phyloP scores from a whole-genome alignment of 2,113 vertebrate species.

The Copsychus sechellarum region DNA sequence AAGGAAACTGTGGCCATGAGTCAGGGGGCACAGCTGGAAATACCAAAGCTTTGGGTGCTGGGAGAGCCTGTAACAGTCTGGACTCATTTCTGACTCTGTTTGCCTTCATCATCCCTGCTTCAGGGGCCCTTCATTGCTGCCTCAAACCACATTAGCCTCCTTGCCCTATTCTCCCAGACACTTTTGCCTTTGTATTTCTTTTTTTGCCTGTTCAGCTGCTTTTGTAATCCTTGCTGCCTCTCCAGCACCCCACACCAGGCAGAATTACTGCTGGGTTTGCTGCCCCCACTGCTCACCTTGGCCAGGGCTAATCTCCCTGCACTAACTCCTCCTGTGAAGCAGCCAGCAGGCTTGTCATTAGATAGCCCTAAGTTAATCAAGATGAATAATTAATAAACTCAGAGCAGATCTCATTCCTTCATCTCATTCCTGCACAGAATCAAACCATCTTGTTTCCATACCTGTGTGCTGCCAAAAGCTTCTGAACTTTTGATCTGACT shows the following conservation, averaged over 20 bases:
- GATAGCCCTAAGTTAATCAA: neutral
- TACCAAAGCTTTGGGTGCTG: neutral
- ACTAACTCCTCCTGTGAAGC: neutral
- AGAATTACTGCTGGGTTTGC: neutral
- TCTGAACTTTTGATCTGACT: neutral
- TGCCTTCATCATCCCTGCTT: neutral
- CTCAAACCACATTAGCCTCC: neutral
- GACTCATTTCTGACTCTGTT: neutral
- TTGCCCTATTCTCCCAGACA: neutral
- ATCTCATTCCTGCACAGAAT: neutral
- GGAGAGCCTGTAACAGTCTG: neutral
- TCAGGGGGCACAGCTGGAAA: fast-evolving
- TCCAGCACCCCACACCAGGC: neutral
- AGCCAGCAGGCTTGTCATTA: neutral
- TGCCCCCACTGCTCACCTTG: neutral
- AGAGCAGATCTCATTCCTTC: neutral
- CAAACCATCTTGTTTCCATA: neutral
- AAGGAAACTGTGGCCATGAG: neutral
- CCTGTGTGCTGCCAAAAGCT: neutral
- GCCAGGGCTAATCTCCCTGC: neutral
- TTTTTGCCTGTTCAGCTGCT: neutral
- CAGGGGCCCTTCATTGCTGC: neutral
- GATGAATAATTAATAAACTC: neutral
- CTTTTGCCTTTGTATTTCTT: neutral
- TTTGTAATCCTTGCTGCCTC: neutral